Percentiles rank a stretch among this genome's conserved stretches.
Evolutionary conservation across 2,888 invertebrate species (phyloP).

Genomic region (Drosophila mercatorum): DNA sequence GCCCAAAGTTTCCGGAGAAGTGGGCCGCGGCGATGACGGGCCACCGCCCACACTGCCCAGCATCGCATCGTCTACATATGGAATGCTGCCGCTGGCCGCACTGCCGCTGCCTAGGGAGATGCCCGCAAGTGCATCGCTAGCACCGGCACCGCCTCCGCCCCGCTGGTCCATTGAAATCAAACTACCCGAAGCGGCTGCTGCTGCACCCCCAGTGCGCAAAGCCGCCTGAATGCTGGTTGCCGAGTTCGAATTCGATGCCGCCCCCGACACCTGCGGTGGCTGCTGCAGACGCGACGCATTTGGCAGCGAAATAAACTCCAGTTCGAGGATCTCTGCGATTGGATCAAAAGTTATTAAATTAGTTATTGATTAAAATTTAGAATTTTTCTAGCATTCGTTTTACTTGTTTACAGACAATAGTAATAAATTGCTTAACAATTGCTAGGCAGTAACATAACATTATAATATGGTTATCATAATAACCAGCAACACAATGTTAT

Average conservation of each 20-base stretch:
- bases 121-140: constrained; percentile 51
- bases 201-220: constrained; percentile 58
- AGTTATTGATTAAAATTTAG: too few species aligned
- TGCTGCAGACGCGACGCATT: constrained; percentile 71
- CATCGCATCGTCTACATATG: constrained; percentile 74
- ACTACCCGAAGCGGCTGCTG: constrained; percentile 50
- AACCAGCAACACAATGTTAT: too few species aligned
- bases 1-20: constrained; percentile 73
- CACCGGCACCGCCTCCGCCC: constrained; percentile 34
- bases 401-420: too few species aligned
- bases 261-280: constrained; percentile 54
- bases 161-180: constrained; percentile 72
- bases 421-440: too few species aligned
- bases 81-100: constrained; percentile 73
- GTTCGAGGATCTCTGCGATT: constrained; percentile 81
- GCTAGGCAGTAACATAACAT: too few species aligned
- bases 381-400: too few species aligned
- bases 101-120: constrained; percentile 72
- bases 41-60: constrained; percentile 53
- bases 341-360: background rate
- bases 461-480: too few species aligned
- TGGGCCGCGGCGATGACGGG: constrained; percentile 70
- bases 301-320: constrained; percentile 81
- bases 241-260: constrained; percentile 82
- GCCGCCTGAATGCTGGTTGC: constrained; percentile 81